Base-by-base conservation (phyloP, 2,113 vertebrate genomes). In the Chaenogobius annularis region DNA sequence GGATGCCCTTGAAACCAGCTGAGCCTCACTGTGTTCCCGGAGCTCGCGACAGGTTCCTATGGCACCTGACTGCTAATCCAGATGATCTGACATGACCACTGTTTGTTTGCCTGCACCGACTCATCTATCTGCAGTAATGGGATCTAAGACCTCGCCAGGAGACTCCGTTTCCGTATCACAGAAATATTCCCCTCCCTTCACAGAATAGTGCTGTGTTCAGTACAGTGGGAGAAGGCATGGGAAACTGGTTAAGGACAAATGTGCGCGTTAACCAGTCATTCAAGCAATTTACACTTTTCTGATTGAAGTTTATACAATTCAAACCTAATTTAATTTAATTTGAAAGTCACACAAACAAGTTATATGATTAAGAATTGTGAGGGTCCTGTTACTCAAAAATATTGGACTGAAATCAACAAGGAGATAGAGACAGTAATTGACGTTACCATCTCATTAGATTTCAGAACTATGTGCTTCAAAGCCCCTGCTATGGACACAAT, bases 51-150 rank as follows among this genome's bases (percentile, higher is more conserved):
- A 66, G 73, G 78, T 89, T 89, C 83, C 71, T 86, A 80, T 87
- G 70, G 85, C 82, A 87, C 83, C 68, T 84, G 64, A 1, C 56
- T 52, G 76, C 80, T 89, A 89, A 88, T 91, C 86, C 81, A 3
- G 56, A 48, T 72, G 72, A 88, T 85, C 88, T 88, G 83, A 69
- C 82, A 73, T 82, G 3, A 70, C 74, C 3, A 61, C 52, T 90
- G 85, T 92, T 90, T 92, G 85, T 87, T 87, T 85, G 83, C 70
- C 78, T 79, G 75, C 83, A 74, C 81, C 46, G 44, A 50, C 74
- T 78, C 75, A 73, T 88, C 78, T 81, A 69, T 84, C 80, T 85
- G 81, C 84, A 75, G 75, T 83, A 84, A 89, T 86, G 84, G 86
- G 82, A 85, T 81, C 77, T 79, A 71, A 86, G 79, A 83, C 79